Conservation (phyloP, 2,888 invertebrate species). For the Coenonympha arcania region DNA sequence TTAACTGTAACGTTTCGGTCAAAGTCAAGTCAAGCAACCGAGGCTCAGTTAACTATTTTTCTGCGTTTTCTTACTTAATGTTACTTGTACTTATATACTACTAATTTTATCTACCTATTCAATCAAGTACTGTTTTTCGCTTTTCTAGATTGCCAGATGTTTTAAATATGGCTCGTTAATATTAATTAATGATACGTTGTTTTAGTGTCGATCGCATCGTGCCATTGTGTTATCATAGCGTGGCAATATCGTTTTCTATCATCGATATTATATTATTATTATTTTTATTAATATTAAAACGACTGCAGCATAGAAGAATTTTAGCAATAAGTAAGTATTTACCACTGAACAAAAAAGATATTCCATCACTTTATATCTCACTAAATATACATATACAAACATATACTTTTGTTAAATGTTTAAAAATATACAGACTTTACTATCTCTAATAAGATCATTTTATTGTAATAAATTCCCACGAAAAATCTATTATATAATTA, state of each 20-base stretch:
- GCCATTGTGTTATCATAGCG: conserved; percentile 14
- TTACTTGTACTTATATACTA: neutral
- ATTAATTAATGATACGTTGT: conserved; percentile 1
- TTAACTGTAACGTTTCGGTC: too few relatives aligned
- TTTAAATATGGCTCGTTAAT: conserved; percentile 4
- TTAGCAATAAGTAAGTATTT: conserved; percentile 31
- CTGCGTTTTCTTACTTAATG: conserved; percentile 33
- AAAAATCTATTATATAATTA: conserved; percentile 28
- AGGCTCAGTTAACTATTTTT: neutral
- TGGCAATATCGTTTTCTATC: conserved; percentile 32
- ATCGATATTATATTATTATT: conserved; percentile 15
- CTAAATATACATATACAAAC: conserved; percentile 30
- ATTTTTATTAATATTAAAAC: conserved; percentile 22
- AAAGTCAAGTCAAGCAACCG: too few relatives aligned
- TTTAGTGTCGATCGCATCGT: conserved; percentile 10
- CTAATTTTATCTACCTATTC: neutral
- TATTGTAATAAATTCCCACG: conserved; percentile 33
- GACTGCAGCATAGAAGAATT: conserved; percentile 32
- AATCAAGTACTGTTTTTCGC: neutral
- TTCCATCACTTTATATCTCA: conserved; percentile 34
- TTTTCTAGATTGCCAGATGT: conserved; percentile 4
- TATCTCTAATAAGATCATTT: conserved; percentile 33
- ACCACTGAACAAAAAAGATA: conserved; percentile 30
- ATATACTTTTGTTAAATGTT: conserved; percentile 37
- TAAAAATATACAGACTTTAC: conserved; percentile 36